A percentile compares a stretch with the other conserved stretches of the same genome.
These are phyloP conservation scores for Tetrax tetrax DNA, from an alignment of 2,113 vertebrate genomes.

Conservation along the genomic window DNA sequence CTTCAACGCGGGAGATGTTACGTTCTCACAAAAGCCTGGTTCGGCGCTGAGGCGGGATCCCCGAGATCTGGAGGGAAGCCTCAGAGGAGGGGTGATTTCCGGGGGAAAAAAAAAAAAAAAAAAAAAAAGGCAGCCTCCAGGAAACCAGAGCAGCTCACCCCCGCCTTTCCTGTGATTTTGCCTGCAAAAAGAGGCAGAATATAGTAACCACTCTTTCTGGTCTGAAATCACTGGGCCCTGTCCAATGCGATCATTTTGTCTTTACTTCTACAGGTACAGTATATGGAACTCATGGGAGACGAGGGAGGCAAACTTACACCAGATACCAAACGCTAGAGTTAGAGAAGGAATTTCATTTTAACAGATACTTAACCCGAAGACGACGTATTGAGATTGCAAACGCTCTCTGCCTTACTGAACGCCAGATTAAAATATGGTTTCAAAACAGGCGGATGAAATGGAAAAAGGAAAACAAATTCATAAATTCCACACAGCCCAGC, in stretches of 20 bases:
- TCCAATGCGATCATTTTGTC: conserved; percentile 63
- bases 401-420: conserved; percentile 85
- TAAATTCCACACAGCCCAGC: conserved; percentile 81
- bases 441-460: conserved; percentile 89
- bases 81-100: not conserved
- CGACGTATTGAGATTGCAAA: conserved; percentile 87
- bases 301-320: conserved; percentile 86
- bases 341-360: conserved; percentile 88
- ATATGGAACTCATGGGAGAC: conserved; percentile 83
- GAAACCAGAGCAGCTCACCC: not conserved
- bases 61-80: not conserved
- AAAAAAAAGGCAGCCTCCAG: not conserved
- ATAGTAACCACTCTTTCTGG: conserved; percentile 29
- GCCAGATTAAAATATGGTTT: conserved; percentile 90
- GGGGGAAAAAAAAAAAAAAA: not conserved
- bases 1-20: not conserved
- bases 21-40: not conserved
- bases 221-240: conserved; percentile 55
- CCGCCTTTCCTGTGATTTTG: not conserved
- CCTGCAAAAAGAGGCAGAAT: conserved; percentile 17
- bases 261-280: conserved; percentile 80
- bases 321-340: conserved; percentile 87
- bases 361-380: conserved; percentile 86
- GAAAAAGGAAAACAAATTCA: conserved; percentile 88
- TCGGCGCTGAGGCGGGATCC: not conserved